Conservation (phyloP, 2,113 vertebrate species). For the Jaculus jaculus region DNA sequence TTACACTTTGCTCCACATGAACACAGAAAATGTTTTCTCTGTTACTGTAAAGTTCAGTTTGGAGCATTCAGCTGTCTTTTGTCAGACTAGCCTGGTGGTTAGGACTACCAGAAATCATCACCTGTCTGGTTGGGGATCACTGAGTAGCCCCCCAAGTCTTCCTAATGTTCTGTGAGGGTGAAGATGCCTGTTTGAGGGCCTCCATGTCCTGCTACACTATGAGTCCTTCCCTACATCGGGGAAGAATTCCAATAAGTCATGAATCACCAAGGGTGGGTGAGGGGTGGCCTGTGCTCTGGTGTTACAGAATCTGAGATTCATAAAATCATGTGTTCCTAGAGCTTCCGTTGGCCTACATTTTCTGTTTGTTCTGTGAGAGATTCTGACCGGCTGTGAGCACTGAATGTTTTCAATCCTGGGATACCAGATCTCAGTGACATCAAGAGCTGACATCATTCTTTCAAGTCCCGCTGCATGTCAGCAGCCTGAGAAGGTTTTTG, state of each 20-base stretch:
- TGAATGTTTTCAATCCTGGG: not conserved
- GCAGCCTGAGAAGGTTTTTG: not conserved
- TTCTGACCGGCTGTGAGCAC: not conserved
- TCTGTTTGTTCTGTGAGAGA: conserved; percentile 3
- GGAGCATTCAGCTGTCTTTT: not conserved
- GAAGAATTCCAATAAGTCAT: conserved; percentile 15
- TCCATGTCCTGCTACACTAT: not conserved
- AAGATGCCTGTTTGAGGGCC: not conserved
- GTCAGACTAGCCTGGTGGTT: not conserved
- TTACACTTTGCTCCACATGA: not conserved
- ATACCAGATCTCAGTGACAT: not conserved
- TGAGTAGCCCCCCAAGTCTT: not conserved
- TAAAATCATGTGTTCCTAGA: not conserved
- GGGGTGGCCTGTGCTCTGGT: not conserved
- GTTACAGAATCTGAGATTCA: not conserved
- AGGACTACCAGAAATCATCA: not conserved
- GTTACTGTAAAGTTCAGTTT: not conserved
- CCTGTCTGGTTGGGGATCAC: not conserved
- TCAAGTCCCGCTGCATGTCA: not conserved
- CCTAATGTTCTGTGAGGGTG: not conserved
- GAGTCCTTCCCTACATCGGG: not conserved
- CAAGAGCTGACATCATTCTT: conserved; percentile 23
- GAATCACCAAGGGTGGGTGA: not conserved
- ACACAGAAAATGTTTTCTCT: not conserved
- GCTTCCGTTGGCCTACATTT: not conserved